Evolutionary conservation across 1,140 invertebrate species (phyloP).

Genomic region (Caerostris extrusa): DNA sequence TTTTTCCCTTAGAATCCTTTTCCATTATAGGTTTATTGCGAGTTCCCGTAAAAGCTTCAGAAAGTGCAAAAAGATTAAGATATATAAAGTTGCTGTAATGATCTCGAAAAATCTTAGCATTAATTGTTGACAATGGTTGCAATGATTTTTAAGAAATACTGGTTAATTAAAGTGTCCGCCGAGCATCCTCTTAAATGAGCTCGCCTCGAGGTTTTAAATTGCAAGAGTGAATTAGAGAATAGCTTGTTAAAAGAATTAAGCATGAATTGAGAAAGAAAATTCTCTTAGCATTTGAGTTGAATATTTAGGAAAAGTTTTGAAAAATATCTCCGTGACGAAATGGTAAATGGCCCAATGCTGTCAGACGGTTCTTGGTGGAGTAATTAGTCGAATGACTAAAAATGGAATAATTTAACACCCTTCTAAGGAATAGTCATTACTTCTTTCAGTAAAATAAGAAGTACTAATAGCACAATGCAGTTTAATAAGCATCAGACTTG

Average conservation of each 20-base stretch:
- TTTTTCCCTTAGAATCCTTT: neutral
- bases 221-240: slow-evolving; percentile 25
- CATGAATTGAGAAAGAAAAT: slow-evolving; percentile 35
- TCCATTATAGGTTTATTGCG: neutral
- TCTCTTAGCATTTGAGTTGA: slow-evolving; percentile 16
- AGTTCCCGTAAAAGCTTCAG: neutral
- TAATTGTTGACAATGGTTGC: slow-evolving; percentile 39
- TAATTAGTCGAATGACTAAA: slow-evolving; percentile 18
- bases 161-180: slow-evolving; percentile 27
- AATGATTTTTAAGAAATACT: slow-evolving; percentile 32
- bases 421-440: slow-evolving; percentile 9
- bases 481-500: slow-evolving; percentile 34
- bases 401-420: slow-evolving; percentile 7
- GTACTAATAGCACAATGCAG: slow-evolving; percentile 17
- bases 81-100: slow-evolving; percentile 10
- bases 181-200: slow-evolving; percentile 13
- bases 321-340: slow-evolving; percentile 20
- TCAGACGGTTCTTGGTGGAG: neutral
- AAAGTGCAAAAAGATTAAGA: slow-evolving; percentile 31
- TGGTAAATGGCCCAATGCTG: neutral
- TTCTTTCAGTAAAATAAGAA: slow-evolving; percentile 28
- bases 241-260: slow-evolving; percentile 39
- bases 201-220: slow-evolving; percentile 22
- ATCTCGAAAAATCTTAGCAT: slow-evolving; percentile 6
- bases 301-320: slow-evolving; percentile 27